phyloP scores from a whole-genome alignment of 92 coral and sea anemone species.

The Galaxea fascicularis region DNA sequence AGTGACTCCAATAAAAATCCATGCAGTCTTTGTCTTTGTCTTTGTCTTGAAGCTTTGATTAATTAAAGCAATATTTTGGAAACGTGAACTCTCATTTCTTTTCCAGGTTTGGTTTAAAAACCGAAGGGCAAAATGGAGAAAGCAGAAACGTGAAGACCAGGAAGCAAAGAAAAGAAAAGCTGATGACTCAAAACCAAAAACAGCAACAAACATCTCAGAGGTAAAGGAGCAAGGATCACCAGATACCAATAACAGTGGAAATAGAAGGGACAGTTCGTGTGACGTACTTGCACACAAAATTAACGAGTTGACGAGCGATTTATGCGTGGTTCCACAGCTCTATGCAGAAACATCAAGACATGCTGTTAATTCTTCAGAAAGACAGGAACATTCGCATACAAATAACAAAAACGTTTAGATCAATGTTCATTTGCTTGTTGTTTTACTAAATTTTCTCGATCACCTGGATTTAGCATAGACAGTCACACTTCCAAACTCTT shows the following conservation, averaged over 20 bases:
- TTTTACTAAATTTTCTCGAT: too few relatives aligned
- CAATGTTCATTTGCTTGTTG: background rate
- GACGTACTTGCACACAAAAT: background rate
- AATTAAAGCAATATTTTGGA: too few relatives aligned
- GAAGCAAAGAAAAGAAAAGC: conserved; percentile 68
- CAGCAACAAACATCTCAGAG: conserved; percentile 14
- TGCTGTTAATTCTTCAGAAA: background rate
- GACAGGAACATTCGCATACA: background rate
- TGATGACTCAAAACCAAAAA: conserved; percentile 42
- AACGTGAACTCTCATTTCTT: too few relatives aligned
- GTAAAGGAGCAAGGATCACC: conserved; percentile 7
- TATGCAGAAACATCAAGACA: background rate
- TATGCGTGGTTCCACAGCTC: background rate
- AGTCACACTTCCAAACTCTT: too few relatives aligned
- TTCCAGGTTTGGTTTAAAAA: conserved; percentile 98
- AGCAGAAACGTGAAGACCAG: conserved; percentile 87
- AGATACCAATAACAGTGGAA: background rate
- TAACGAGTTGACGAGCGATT: background rate
- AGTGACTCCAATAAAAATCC: too few relatives aligned
- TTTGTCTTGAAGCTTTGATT: too few relatives aligned
- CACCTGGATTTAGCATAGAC: too few relatives aligned
- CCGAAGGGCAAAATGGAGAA: conserved; percentile 99
- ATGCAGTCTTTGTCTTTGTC: too few relatives aligned
- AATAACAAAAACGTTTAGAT: background rate
- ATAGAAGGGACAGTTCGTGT: conserved; percentile 22